Percentiles rank a stretch among this genome's conserved stretches.
These are phyloP conservation scores for Danio albolineatus DNA, from an alignment of 2,797 vertebrate species.

Conservation along the genomic window DNA sequence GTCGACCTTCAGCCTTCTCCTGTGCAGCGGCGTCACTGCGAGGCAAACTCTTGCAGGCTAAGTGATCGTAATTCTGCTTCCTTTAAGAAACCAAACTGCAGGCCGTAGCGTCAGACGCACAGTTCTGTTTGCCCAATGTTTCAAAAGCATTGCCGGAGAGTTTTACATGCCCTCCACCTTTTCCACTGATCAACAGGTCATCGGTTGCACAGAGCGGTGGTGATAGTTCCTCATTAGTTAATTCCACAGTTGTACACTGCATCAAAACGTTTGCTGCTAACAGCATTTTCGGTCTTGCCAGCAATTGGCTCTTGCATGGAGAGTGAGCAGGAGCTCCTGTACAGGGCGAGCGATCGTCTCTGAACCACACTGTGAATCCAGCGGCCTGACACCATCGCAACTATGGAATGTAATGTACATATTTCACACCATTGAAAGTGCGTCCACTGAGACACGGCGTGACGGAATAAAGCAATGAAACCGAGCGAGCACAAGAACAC, in stretches of 20 bases:
- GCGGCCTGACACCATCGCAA: slow-evolving; percentile 58
- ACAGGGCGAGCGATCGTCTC: slow-evolving; percentile 55
- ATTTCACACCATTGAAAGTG: slow-evolving; percentile 44
- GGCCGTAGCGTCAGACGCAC: slow-evolving; percentile 26
- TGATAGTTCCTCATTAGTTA: slow-evolving; percentile 41
- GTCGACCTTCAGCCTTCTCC: slow-evolving; percentile 47
- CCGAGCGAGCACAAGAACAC: slow-evolving; percentile 42
- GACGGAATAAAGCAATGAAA: slow-evolving; percentile 50
- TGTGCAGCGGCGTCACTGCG: slow-evolving; percentile 29
- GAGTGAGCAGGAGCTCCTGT: slow-evolving; percentile 49
- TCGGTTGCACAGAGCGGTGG: slow-evolving; percentile 27
- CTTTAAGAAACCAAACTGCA: slow-evolving; percentile 49
- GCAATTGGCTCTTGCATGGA: slow-evolving; percentile 50
- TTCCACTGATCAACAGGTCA: slow-evolving; percentile 33
- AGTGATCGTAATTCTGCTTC: slow-evolving; percentile 42
- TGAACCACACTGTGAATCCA: slow-evolving; percentile 66
- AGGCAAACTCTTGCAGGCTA: slow-evolving; percentile 32
- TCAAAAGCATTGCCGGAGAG: slow-evolving; percentile 32
- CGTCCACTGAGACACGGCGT: slow-evolving; percentile 62
- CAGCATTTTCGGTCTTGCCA: slow-evolving; percentile 56
- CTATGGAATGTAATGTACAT: slow-evolving; percentile 67
- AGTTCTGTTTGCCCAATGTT: slow-evolving; percentile 28
- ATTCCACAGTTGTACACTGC: slow-evolving; percentile 41
- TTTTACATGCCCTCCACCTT: slow-evolving; percentile 8
- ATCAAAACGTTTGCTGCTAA: slow-evolving; percentile 61